Evolutionary conservation across 2,888 invertebrate genomes (phyloP).

Genomic region (Drosophila limbata): DNA sequence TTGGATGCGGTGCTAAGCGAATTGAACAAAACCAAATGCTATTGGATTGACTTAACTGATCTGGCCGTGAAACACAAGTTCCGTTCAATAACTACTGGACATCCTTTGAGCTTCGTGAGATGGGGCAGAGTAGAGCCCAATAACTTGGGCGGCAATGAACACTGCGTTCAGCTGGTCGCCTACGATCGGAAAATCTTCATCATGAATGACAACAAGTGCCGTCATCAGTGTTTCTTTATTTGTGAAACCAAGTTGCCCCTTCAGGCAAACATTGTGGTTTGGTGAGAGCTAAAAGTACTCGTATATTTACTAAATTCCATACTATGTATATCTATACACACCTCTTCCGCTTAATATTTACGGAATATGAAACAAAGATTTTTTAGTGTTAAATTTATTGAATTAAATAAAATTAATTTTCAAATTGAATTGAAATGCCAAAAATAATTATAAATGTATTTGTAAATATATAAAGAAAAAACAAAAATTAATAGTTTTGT

Average conservation of each 20-base stretch:
- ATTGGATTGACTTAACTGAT: conserved; percentile 26
- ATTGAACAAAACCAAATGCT: background rate
- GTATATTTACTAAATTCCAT: background rate
- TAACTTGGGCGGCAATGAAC: conserved; percentile 9
- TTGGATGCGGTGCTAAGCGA: background rate
- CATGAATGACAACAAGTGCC: conserved; percentile 34
- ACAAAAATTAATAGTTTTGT: no score
- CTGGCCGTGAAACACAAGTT: background rate
- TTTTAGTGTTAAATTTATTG: no score
- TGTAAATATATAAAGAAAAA: no score
- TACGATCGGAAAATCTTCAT: rapidly evolving
- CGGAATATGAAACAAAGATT: no score
- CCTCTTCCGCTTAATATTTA: no score
- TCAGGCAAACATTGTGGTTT: conserved; percentile 22
- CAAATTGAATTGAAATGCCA: no score
- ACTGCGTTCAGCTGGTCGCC: conserved; percentile 17
- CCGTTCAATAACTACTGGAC: conserved; percentile 25
- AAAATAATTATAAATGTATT: no score
- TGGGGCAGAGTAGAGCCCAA: conserved; percentile 29
- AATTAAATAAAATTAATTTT: no score
- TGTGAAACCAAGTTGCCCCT: conserved; percentile 27
- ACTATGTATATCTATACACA: background rate
- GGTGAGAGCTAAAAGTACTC: background rate
- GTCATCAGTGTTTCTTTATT: background rate
- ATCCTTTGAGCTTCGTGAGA: background rate